Base-by-base conservation (phyloP, 2,888 invertebrate species). In the Prenolepis imparis region DNA sequence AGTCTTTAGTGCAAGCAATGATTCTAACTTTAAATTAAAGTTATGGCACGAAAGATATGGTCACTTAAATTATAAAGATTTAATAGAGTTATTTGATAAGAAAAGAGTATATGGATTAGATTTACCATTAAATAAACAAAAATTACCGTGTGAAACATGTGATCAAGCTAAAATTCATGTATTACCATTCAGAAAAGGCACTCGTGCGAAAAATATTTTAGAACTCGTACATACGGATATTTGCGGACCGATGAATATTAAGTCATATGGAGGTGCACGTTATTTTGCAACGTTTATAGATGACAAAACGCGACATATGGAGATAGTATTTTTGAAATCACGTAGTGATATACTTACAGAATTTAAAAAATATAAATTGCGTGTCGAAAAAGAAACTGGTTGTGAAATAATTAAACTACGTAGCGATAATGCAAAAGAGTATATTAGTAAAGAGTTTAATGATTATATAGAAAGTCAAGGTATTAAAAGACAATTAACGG, bases 241-340 rank as follows among this genome's bases (percentile, higher is more conserved):
- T 0, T 81, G 81, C 41, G 72, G 81, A 0, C 64, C 72, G 5
- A 81, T 81, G 52, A 6, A 21, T 5, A 24, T n/a, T n/a, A 44
- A 52, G 1, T 81, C 72, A n/a, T 36, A 66, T 6, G 67, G 68
- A 0, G 18, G 18, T 28, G 59, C 28, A 28, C 28, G 59, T 15
- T 59, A 59, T 6, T 28, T 59, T 24, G 80, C 18, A 1, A 80
- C 68, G 0, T 68, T 80, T 8, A 80, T 68, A 1, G 48, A 68
- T n/a, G 61, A 80, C 12, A 39, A 57, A 0, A 80, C 80, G 9
- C 39, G 82, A 52, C 83, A 87, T 57, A 63, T 75, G 8, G 84
- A 83, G 44, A 84, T 87, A 0, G 59, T 68, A 8, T n/a, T 83
- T 48, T 36, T 77, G 24, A 83, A 83, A 68, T 15, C 55, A 1